Evolutionary conservation across 2,888 invertebrate genomes (phyloP).

Genomic region (Sarcophaga subvicina): DNA sequence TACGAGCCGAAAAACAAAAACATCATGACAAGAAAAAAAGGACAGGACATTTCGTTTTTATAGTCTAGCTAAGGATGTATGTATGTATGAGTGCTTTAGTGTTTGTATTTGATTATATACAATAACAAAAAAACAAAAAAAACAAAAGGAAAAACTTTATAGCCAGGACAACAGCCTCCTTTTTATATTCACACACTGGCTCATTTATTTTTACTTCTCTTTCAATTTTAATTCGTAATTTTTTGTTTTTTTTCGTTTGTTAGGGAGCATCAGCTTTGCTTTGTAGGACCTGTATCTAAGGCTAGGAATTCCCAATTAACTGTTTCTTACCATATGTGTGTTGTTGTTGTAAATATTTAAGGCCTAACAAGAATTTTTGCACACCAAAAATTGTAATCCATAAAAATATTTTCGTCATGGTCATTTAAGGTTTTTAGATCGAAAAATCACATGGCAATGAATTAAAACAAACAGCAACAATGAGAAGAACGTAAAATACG

Average conservation of each 20-base stretch:
- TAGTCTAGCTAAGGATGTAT: conserved; percentile 28
- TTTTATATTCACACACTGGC: conserved; percentile 31
- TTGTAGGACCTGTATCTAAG: conserved; percentile 1
- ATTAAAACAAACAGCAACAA: conserved; percentile 16
- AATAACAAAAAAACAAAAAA: conserved; percentile 31
- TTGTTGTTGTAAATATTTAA: neutral
- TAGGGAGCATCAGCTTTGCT: neutral
- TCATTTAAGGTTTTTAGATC: conserved; percentile 66
- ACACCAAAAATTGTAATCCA: conserved; percentile 52
- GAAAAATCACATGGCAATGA: conserved; percentile 49
- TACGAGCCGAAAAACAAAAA: conserved; percentile 71
- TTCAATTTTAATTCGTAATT: neutral
- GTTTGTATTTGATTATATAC: conserved; percentile 5
- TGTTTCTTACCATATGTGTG: conserved; percentile 12
- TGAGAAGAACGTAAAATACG: neutral
- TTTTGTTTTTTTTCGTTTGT: too few species aligned
- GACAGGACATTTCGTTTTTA: conserved; percentile 60
- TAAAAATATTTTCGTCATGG: conserved; percentile 70
- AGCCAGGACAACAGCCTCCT: conserved; percentile 34
- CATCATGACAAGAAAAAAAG: too few species aligned
- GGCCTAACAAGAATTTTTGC: conserved; percentile 43
- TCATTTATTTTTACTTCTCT: conserved; percentile 5
- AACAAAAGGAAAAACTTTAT: conserved; percentile 14
- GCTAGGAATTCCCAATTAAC: conserved; percentile 56
- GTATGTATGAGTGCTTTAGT: conserved; percentile 14